Base-by-base conservation (phyloP, 1,140 invertebrate genomes). In the Portunus trituberculatus region DNA sequence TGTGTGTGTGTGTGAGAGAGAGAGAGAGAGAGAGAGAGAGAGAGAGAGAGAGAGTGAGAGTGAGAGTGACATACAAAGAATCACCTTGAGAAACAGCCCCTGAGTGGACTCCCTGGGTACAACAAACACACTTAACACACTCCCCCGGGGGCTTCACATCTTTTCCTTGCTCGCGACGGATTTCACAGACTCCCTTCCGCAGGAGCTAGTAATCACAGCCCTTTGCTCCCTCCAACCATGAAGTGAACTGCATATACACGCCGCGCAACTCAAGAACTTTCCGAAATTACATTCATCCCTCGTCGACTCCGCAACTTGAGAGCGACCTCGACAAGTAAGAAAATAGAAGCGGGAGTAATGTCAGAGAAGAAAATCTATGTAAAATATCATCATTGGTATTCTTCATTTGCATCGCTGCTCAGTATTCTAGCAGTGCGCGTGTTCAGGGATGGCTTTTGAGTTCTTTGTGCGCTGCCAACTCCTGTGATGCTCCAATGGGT, bases 331-430 rank as follows among this genome's bases (percentile, higher is more conserved):
- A 76, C 67, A 76, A n/a, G 67, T n/a, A 76, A 76, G 20, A 76
- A 76, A 76, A 76, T 76, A n/a, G 16, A n/a, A 76, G 20, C 25
- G 20, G 6, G 67, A 76, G 67, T n/a, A 59, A 59, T 59, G 67
- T 25, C 67, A 76, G 6, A 25, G 67, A 76, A n/a, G 12, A 59
- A 20, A 76, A 76, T 76, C 67, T 76, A n/a, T n/a, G 67, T 76
- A 76, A 76, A 76, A 76, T 76, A 76, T 76, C 67, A 76, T 76
- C 25, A 76, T 76, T n/a, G 52, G 52, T 59, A 76, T 76, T 76
- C n/a, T n/a, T 76, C 67, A 76, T 76, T 20, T 76, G 67, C 67
- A n/a, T 59, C 52, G 52, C 16, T 20, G 52, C 16, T 59, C 16
- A 59, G 52, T 59, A 59, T 59, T 59, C 52, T 59, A 14, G 3